Base-by-base conservation (phyloP, 92 coral and sea anemone species). In the Galaxea fascicularis region DNA sequence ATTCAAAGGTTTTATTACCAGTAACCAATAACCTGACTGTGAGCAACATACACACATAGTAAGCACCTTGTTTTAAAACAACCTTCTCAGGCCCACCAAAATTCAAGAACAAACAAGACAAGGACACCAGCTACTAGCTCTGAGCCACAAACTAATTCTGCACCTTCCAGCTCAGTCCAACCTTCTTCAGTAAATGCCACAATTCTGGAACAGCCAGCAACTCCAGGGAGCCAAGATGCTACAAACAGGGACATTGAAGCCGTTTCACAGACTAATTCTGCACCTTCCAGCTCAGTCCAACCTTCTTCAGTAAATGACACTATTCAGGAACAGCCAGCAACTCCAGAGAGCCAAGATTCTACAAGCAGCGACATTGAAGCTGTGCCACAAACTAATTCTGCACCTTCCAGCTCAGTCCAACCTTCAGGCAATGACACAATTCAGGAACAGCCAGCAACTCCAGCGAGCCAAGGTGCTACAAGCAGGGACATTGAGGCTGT, bases 261-360 rank as follows among this genome's bases (percentile, higher is more conserved):
- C n/a, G n/a, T n/a, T n/a, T n/a, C 85, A 12, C 85, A 77, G n/a
- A 41, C 77, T 30, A 85, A 56, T 76, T 75, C 80, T 59, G 79
- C 11, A 4, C n/a, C 89, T 24, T 57, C 86, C 1, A 83, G 62
- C 46, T 77, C 81, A 12, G 26, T 16, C 46, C 56, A 81, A 24
- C 77, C 54, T 47, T 31, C 69, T 1, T 39, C 28, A 39, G 77
- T 16, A 30, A 79, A 65, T 68, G 49, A 25, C 15, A 8, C 8
- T 10, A 12, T 25, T 22, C 63, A 47, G 68, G 74, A 24, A 78
- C 72, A 78, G 47, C 73, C 73, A 4, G 20, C 73, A 30, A 16
- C 56, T 6, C 57, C 41, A 10, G 39, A 17, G 4, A 64, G 49
- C 49, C 84, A 65, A 47, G 74, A 65, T 20, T 14, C 26, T 25